Evolutionary conservation across 2,113 vertebrate species (phyloP).

Genomic region (Melanerpes aurifrons): DNA sequence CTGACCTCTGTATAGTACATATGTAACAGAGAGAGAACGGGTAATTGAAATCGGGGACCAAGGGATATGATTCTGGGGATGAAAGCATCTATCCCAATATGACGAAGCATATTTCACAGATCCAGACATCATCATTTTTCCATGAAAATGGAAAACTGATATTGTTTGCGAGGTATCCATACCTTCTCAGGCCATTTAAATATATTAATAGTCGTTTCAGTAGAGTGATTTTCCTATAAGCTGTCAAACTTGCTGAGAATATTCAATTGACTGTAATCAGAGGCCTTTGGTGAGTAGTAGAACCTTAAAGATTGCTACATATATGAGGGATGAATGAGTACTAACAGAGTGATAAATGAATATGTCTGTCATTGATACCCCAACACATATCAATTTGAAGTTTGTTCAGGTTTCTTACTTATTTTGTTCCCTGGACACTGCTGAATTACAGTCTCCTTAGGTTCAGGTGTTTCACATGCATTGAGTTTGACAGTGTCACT

Average conservation of each 20-base stretch:
- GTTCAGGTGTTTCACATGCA: not conserved
- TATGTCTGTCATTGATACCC: not conserved
- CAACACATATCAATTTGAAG: not conserved
- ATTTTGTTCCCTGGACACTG: not conserved
- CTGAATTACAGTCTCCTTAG: not conserved
- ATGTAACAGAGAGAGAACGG: not conserved
- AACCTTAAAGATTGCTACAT: conserved; percentile 1
- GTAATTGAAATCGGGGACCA: not conserved
- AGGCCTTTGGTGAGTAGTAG: not conserved
- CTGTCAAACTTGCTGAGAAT: not conserved
- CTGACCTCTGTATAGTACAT: not conserved
- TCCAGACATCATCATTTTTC: not conserved
- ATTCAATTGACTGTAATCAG: conserved; percentile 9
- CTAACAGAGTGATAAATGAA: conserved; percentile 7
- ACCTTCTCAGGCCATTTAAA: not conserved
- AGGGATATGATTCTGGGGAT: not conserved
- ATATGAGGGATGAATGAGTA: not conserved
- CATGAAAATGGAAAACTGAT: not conserved
- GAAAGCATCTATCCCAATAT: not conserved
- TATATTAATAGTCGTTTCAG: not conserved
- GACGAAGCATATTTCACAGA: not conserved
- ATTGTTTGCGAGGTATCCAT: not conserved
- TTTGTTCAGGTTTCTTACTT: not conserved
- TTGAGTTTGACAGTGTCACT: not conserved
- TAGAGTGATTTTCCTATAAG: not conserved